Evolutionary conservation across 2,113 vertebrate genomes (phyloP), one percentile per base, ranked within the genome.

Genomic region (Catharus minimus): DNA sequence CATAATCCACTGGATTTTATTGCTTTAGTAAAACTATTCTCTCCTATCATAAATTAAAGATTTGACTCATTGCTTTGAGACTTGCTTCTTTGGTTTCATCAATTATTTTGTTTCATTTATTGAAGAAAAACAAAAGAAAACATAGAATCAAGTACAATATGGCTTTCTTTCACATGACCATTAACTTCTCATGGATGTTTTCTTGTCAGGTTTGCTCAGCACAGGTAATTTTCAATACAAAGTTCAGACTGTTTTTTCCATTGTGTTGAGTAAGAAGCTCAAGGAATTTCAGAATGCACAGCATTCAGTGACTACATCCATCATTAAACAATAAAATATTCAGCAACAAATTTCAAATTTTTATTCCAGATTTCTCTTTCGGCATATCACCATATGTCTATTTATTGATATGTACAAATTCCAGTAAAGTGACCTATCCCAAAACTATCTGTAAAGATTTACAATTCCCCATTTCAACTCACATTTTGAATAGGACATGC

Each of bases 11-110:
- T 76, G 49, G 50, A 39, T 91, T 90, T 94, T 88, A 91, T 68
- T 88, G 65, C 36, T 81, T 94, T 90, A 88, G 57, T 90, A 82
- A 73, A 95, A 90, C 39, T 86, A 77, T 86, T 78, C 43, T 86
- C 32, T 94, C 89, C 76, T 80, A 85, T 82, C 77, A 81, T 73
- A 93, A 94, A 86, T 90, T 61, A 82, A 94, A 88, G 44, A 66
- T 92, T 84, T 87, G 43, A 82, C 38, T 93, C 49, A 82, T 87
- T 88, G 86, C 73, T 89, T 79, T 64, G 80, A 85, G 86, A 67
- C 36, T 84, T 79, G 27, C 58, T 92, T 84, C 65, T 68, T 92
- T 33, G 80, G 18, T 86, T 93, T 72, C 1, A 6, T 65, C 83
- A 92, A 76, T 81, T 81, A 81, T 73, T 92, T 89, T 86, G 23